phyloP scores from a whole-genome alignment of 2,797 vertebrate species.

The Cuniculus paca region DNA sequence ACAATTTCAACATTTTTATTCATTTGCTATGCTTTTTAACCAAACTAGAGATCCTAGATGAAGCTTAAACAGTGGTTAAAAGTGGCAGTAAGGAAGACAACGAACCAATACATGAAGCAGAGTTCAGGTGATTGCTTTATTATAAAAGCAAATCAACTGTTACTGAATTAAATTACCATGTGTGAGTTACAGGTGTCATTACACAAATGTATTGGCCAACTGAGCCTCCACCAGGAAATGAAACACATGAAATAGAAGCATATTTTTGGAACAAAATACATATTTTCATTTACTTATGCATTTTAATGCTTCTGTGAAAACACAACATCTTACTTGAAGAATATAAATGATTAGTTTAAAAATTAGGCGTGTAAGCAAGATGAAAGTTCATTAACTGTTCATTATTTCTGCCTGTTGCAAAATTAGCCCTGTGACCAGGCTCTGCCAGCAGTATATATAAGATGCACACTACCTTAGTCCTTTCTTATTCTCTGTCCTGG shows the following conservation, averaged over 20 bases:
- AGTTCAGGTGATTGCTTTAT: slow-evolving; percentile 38
- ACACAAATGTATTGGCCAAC: not conserved
- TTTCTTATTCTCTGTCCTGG: not conserved
- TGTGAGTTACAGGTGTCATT: slow-evolving; percentile 58
- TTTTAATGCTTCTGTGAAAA: slow-evolving; percentile 46
- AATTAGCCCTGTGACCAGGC: slow-evolving; percentile 17
- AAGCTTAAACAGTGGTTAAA: not conserved
- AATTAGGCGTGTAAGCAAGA: slow-evolving; percentile 56
- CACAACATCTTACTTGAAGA: slow-evolving; percentile 35
- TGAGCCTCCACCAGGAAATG: slow-evolving; percentile 1
- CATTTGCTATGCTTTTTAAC: not conserved
- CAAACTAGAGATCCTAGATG: not conserved
- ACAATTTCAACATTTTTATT: not conserved
- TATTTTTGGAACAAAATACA: slow-evolving; percentile 24
- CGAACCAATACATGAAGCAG: not conserved
- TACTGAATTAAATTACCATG: slow-evolving; percentile 43
- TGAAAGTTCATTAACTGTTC: slow-evolving; percentile 56
- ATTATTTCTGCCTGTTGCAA: slow-evolving; percentile 15
- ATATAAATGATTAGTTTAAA: slow-evolving; percentile 58
- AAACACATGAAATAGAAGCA: slow-evolving; percentile 26
- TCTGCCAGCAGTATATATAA: not conserved
- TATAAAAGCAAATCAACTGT: slow-evolving; percentile 60
- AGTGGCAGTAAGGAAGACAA: slow-evolving; percentile 9
- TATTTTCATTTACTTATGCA: slow-evolving; percentile 26
- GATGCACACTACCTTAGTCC: not conserved